These are phyloP conservation scores for Drosophila nigricruria DNA, from an alignment of 2,888 invertebrate species.

Conservation along the genomic window DNA sequence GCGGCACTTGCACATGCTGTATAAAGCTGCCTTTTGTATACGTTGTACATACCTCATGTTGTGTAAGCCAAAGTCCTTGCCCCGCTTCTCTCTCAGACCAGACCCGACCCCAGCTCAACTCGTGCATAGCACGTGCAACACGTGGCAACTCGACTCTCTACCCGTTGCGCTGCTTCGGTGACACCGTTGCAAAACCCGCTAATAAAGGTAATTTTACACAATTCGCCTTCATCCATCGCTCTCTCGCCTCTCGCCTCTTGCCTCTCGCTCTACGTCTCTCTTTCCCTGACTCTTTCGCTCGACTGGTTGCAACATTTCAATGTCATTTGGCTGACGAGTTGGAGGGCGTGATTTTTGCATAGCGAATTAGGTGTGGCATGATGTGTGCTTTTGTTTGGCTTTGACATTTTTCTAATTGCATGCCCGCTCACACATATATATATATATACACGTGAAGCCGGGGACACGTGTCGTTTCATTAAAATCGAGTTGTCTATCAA, in stretches of 20 bases:
- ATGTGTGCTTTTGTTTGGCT: conserved; percentile 56
- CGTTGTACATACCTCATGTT: conserved; percentile 27
- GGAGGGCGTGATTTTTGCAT: conserved; percentile 67
- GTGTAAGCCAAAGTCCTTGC: conserved; percentile 28
- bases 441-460: conserved; percentile 28
- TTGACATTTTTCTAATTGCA: conserved; percentile 71
- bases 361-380: conserved; percentile 34
- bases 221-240: conserved; percentile 15
- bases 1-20: conserved; percentile 26
- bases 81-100: background rate
- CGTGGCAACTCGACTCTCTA: conserved; percentile 50
- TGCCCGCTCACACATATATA: conserved; percentile 22
- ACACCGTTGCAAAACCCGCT: conserved; percentile 47
- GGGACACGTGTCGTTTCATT: conserved; percentile 58
- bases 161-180: conserved; percentile 4
- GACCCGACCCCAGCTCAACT: conserved; percentile 24
- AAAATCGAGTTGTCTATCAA: conserved; percentile 47
- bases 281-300: conserved; percentile 1
- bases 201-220: conserved; percentile 74
- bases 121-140: conserved; percentile 64
- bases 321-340: conserved; percentile 67
- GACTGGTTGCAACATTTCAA: conserved; percentile 60
- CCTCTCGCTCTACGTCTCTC: background rate
- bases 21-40: conserved; percentile 36
- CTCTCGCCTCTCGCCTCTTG: too few species aligned